Percentiles rank a stretch among this genome's conserved stretches.
Conservation (phyloP, 1,140 invertebrate genomes). For the Brachionus rubens region DNA sequence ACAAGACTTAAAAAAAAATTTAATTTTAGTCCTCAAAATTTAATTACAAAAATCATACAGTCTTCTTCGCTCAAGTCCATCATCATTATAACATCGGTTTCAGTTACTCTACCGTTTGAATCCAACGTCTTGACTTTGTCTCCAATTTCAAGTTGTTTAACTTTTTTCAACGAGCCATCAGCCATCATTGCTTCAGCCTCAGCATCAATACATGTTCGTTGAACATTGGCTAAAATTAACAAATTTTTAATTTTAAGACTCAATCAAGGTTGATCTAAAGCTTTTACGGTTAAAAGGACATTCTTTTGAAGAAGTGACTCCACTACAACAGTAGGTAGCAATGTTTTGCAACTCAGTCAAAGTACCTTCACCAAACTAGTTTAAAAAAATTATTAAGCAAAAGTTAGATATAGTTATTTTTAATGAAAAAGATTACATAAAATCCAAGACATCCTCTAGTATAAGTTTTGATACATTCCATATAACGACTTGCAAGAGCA, state of each 20-base stretch:
- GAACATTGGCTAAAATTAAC: slow-evolving; percentile 38
- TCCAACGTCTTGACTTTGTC: slow-evolving; percentile 32
- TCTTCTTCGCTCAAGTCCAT: slow-evolving; percentile 33
- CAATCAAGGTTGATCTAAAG: neutral
- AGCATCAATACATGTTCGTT: slow-evolving; percentile 23
- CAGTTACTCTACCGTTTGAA: slow-evolving; percentile 15
- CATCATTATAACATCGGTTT: slow-evolving; percentile 43
- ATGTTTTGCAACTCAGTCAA: slow-evolving; percentile 43
- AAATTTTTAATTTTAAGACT: neutral
- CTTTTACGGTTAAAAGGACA: slow-evolving; percentile 43
- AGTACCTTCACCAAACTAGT: slow-evolving; percentile 42
- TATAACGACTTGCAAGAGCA: slow-evolving; percentile 36
- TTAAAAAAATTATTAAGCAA: neutral
- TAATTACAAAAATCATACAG: neutral
- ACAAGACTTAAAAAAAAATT: slow-evolving; percentile 6
- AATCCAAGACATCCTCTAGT: slow-evolving; percentile 42
- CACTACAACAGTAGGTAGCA: slow-evolving; percentile 31
- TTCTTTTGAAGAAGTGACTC: slow-evolving; percentile 19
- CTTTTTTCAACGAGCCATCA: slow-evolving; percentile 18
- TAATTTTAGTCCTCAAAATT: no score
- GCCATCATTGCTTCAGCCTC: slow-evolving; percentile 36
- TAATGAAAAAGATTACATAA: slow-evolving; percentile 13
- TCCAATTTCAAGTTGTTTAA: slow-evolving; percentile 37
- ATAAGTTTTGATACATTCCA: slow-evolving; percentile 44
- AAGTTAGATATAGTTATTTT: neutral